phyloP scores from a whole-genome alignment of 2,797 vertebrate species.

The Trachops cirrhosus region DNA sequence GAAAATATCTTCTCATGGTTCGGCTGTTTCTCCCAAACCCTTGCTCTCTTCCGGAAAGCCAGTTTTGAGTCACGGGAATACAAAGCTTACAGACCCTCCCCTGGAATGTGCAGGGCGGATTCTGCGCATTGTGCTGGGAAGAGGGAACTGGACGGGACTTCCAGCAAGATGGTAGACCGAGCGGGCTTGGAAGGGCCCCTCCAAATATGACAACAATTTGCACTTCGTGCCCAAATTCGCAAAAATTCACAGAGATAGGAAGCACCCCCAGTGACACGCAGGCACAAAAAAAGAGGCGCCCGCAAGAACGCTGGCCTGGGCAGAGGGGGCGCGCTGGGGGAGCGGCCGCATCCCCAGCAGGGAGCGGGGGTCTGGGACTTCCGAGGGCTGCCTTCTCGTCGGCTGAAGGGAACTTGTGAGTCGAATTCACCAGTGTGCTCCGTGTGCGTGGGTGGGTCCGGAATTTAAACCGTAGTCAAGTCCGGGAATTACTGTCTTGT shows the following conservation, averaged over 20 bases:
- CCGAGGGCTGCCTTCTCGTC: not conserved
- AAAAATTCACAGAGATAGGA: not conserved
- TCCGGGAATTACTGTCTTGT: not conserved
- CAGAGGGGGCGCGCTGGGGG: not conserved
- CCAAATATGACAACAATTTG: not conserved
- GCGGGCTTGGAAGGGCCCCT: not conserved
- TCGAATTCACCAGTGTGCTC: not conserved
- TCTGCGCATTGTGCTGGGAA: not conserved
- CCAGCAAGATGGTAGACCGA: not conserved
- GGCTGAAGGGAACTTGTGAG: not conserved
- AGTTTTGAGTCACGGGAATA: not conserved
- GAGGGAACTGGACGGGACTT: constrained; percentile 1
- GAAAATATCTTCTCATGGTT: not conserved
- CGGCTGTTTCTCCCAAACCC: constrained; percentile 15
- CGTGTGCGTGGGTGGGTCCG: not conserved
- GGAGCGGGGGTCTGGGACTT: not conserved
- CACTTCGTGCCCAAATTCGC: not conserved
- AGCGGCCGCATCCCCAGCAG: not conserved
- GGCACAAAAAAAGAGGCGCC: not conserved
- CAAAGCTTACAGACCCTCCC: not conserved
- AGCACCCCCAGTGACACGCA: not conserved
- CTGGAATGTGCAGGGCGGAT: not conserved
- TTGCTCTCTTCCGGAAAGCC: constrained; percentile 30
- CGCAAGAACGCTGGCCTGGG: not conserved
- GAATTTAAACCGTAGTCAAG: not conserved